Conservation (phyloP, 2,888 invertebrate genomes). For the Disparrhopalites patrizii region DNA sequence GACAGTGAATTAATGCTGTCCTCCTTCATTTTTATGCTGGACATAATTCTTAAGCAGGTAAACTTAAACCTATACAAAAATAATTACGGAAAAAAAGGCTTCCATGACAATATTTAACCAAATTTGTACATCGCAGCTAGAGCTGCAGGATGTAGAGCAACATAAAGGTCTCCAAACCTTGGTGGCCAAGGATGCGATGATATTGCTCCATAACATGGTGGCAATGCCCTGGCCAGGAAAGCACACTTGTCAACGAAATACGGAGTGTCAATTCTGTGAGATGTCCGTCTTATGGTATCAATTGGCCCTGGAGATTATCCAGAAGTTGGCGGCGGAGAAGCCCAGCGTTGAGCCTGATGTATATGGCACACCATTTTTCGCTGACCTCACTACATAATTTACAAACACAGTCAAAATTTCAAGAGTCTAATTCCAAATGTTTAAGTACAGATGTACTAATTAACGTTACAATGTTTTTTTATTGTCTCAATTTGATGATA, state of each 20-base stretch:
- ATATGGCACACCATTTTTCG: constrained; percentile 50
- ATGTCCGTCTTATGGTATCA: constrained; percentile 94
- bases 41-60: constrained; percentile 89
- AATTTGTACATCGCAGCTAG: constrained; percentile 58
- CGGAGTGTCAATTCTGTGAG: constrained; percentile 87
- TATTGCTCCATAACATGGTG: constrained; percentile 71
- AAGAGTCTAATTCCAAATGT: too few relatives aligned
- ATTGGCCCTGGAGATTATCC: constrained; percentile 72
- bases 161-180: constrained; percentile 74
- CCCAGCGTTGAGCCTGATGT: constrained; percentile 73
- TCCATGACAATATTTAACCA: background rate
- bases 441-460: too few relatives aligned
- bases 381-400: background rate
- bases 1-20: constrained; percentile 76
- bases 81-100: background rate
- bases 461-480: too few relatives aligned
- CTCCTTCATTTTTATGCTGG: constrained; percentile 94
- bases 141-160: constrained; percentile 76
- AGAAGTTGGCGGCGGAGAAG: constrained; percentile 71
- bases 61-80: constrained; percentile 9
- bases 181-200: constrained; percentile 68
- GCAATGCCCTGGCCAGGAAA: constrained; percentile 66
- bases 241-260: constrained; percentile 56
- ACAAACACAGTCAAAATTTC: too few relatives aligned
- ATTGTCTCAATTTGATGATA: background rate